Evolutionary conservation across 2,113 vertebrate genomes (phyloP).

Genomic region (Solea solea): DNA sequence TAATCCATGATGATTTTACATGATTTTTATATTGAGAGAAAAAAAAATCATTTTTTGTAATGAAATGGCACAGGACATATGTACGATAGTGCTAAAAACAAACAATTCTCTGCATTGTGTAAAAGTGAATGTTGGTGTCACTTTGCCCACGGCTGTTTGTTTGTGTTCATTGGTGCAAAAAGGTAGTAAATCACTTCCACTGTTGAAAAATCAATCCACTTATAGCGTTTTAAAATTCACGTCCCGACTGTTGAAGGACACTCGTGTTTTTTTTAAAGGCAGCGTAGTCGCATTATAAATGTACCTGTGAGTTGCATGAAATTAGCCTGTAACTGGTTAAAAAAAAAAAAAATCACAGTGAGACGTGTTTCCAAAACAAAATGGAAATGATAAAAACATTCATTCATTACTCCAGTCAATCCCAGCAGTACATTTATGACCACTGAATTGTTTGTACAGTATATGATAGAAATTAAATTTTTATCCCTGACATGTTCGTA

Average conservation of each 20-base stretch:
- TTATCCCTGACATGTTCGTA: constrained; percentile 5
- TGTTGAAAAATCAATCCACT: constrained; percentile 10
- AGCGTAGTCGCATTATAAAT: background rate
- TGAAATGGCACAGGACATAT: constrained; percentile 66
- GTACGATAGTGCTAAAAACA: constrained; percentile 50
- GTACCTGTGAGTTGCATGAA: constrained; percentile 59
- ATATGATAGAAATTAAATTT: constrained; percentile 6
- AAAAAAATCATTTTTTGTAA: constrained; percentile 68
- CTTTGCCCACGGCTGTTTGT: constrained; percentile 46
- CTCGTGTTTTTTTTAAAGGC: constrained; percentile 18
- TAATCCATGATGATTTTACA: constrained; percentile 77
- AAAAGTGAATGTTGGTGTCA: constrained; percentile 54
- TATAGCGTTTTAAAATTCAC: constrained; percentile 26
- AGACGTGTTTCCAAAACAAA: constrained; percentile 55
- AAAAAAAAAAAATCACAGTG: constrained; percentile 13
- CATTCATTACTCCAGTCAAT: background rate
- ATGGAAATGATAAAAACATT: constrained; percentile 50
- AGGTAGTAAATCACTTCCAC: constrained; percentile 5
- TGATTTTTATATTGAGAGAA: constrained; percentile 78
- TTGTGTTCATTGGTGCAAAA: constrained; percentile 31
- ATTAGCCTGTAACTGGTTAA: constrained; percentile 26
- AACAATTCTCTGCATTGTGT: constrained; percentile 53
- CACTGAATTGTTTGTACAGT: constrained; percentile 37
- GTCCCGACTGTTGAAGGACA: constrained; percentile 33
- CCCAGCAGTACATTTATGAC: constrained; percentile 18